These are phyloP conservation scores for Formica exsecta DNA, from an alignment of 1,140 invertebrate species.

Conservation along the genomic window DNA sequence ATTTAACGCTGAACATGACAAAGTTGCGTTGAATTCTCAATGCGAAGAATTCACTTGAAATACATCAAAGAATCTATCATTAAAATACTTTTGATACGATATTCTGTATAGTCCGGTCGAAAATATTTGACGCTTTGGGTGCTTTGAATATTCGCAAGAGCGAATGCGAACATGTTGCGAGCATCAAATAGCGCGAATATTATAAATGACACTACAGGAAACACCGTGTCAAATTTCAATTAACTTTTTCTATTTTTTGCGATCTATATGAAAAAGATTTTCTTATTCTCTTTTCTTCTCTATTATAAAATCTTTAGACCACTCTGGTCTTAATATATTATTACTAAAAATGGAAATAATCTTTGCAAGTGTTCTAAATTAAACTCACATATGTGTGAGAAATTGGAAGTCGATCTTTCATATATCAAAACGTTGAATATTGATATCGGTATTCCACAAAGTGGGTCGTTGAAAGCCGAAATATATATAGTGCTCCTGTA, in stretches of 20 bases:
- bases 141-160: conserved; percentile 49
- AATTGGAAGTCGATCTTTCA: conserved; percentile 18
- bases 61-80: conserved; percentile 43
- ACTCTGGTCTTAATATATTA: conserved; percentile 2
- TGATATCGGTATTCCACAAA: not conserved
- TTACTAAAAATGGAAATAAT: not conserved
- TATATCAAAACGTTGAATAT: conserved; percentile 31
- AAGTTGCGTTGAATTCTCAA: not conserved
- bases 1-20: conserved; percentile 27
- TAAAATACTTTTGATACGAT: conserved; percentile 45
- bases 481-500: not conserved
- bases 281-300: not conserved
- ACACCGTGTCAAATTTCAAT: not conserved
- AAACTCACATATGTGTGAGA: not conserved
- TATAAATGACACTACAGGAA: conserved; percentile 35
- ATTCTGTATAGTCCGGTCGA: conserved; percentile 28
- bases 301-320: not conserved
- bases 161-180: conserved; percentile 36
- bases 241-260: conserved; percentile 16
- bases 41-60: conserved; percentile 16
- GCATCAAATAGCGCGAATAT: conserved; percentile 46
- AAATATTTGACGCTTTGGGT: conserved; percentile 59
- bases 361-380: not conserved
- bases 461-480: conserved; percentile 17
- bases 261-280: not conserved